Percentiles rank a stretch among this genome's conserved stretches.
Conservation (phyloP, 2,888 invertebrate species). For the Lycocerus yunnanus region DNA sequence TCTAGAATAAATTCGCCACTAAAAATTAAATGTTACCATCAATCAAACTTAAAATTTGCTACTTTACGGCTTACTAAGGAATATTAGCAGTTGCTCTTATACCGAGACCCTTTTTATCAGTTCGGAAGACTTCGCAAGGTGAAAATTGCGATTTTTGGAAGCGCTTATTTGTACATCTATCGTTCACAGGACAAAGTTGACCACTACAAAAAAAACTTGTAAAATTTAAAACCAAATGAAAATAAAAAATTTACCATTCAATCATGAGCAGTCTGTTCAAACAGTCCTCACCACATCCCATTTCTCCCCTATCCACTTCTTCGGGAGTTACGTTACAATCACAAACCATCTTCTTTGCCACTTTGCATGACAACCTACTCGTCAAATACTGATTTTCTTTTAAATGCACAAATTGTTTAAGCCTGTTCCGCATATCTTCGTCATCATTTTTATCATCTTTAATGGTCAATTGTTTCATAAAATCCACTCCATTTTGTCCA, state of each 20-base stretch:
- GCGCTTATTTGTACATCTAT: conserved; percentile 90
- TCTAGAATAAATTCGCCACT: conserved; percentile 97
- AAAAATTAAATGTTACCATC: conserved; percentile 40
- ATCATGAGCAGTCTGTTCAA: conserved; percentile 97
- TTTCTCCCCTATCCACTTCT: conserved; percentile 80
- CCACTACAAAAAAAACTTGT: conserved; percentile 66
- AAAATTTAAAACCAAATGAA: background rate
- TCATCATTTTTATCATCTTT: conserved; percentile 47
- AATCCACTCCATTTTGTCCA: conserved; percentile 21
- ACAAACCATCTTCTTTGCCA: conserved; percentile 92
- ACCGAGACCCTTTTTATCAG: conserved; percentile 95
- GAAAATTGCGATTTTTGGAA: conserved; percentile 90
- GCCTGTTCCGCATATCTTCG: conserved; percentile 61
- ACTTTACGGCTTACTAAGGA: conserved; percentile 64
- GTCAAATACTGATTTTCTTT: conserved; percentile 85
- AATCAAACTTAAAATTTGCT: background rate
- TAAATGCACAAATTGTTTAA: conserved; percentile 79
- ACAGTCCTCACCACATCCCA: conserved; percentile 95
- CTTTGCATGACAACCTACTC: conserved; percentile 85
- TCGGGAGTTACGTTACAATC: conserved; percentile 92
- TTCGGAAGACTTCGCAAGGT: conserved; percentile 83
- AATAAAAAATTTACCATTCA: conserved; percentile 75
- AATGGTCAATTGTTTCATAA: conserved; percentile 16
- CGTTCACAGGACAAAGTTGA: conserved; percentile 84
- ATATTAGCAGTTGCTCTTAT: conserved; percentile 78